Evolutionary conservation across 2,888 invertebrate species (phyloP).

Genomic region (Tenthredo scrophulariae): DNA sequence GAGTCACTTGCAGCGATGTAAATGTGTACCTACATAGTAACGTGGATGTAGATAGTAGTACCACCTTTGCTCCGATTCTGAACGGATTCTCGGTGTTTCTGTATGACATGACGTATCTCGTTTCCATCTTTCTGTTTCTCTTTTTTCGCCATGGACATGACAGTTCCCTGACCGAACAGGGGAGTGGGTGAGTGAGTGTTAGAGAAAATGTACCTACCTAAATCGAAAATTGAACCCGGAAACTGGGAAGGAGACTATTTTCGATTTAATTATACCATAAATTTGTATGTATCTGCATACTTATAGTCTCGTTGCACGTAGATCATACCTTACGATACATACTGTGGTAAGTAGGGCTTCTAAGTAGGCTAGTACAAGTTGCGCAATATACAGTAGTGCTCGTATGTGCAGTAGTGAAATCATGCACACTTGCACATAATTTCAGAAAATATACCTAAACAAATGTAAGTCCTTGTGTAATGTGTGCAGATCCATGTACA

Average conservation of each 20-base stretch:
- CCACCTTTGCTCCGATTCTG: neutral
- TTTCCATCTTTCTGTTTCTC: neutral
- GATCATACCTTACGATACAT: neutral
- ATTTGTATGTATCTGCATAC: neutral
- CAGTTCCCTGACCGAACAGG: neutral
- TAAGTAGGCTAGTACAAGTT: constrained; percentile 33
- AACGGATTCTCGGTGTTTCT: neutral
- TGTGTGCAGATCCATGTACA: neutral
- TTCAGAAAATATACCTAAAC: neutral
- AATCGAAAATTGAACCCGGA: too few relatives aligned
- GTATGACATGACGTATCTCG: neutral
- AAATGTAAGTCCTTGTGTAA: neutral
- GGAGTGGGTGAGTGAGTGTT: neutral
- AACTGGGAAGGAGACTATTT: neutral
- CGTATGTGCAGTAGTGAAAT: neutral
- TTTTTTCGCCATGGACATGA: neutral
- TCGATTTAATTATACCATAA: neutral
- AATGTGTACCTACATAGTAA: neutral
- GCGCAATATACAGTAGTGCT: constrained; percentile 7
- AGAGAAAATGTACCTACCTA: too few relatives aligned
- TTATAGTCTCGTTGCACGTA: constrained; percentile 8
- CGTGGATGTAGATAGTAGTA: neutral
- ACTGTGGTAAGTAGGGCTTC: constrained; percentile 33
- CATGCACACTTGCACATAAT: neutral
- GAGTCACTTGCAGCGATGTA: constrained; percentile 18